Base-by-base conservation (phyloP, 2,797 vertebrate species). In the Tenualosa thibaudeaui region DNA sequence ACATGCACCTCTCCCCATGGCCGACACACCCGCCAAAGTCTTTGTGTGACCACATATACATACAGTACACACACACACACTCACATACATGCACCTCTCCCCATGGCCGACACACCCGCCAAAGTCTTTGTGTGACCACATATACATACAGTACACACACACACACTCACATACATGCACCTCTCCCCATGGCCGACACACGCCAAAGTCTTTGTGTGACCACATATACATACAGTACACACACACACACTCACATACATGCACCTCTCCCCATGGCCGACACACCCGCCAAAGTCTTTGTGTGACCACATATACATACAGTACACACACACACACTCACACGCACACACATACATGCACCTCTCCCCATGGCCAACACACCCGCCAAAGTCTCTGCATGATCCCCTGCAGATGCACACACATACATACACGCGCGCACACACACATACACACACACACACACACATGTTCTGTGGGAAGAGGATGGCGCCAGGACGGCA, bases 301-400 rank as follows among this genome's bases (percentile, higher is more conserved):
- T n/a, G n/a, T n/a, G n/a, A n/a, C 95, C 93, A 83, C 90, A 8
- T 87, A 50, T 9, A 50, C 9, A 50, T 9, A 50, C 9, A 50
- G 3, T 3, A 93, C 88, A 51, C 50, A 12, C 90, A 49, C 90
- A 83, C 84, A 83, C 89, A 81, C 26, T 22, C 40, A 49, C 7
- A 31, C 31, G 31, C 31, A 31, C 31, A 49, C 40, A 81, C 75
- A 37, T 37, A 89, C 83, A 90, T 90, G 91, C 95, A 97, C 97
- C 96, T 3, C 12, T 3, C 8, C 53, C 53, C 13, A 3, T 54
- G 87, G 97, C 98, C 3, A 98, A 99, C 26, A 97, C 98, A 53
- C 96, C 99, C 87, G 98, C 98, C 87, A 99, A 99, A 95, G 98
- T 99, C 92, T 99, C 99, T 85, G 98, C 99, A 99, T 99, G 98